Evolutionary conservation across 2,888 invertebrate genomes (phyloP), one percentile per base, ranked within the genome.

Genomic region (Eupelmus urozonus): DNA sequence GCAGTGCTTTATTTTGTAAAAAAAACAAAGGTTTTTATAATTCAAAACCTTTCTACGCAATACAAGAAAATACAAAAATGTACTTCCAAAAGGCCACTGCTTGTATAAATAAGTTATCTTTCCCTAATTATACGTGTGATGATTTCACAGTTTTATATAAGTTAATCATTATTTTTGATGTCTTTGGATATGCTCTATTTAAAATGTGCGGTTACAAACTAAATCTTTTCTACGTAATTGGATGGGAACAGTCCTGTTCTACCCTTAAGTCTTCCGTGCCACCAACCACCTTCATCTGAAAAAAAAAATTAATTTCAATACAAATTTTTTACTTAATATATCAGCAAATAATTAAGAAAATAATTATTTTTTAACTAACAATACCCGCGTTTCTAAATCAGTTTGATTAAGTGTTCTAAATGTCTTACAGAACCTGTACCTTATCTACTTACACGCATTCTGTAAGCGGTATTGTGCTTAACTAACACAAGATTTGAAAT

Each of bases 211-310:
- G 25, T 2, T 16, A n/a, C 16, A 27, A 13, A 29, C 29, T 69
- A 77, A 13, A 90, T 77, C 83, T 88, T 90, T 76, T 90, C 88
- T n/a, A 94, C 92, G 84, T 94, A 94, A 87, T 94, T 94, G 42
- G 92, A 92, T 1, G 94, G 94, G 82, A 94, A 93, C 4, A 94
- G 90, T 7, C 94, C 94, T 78, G 92, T 91, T 82, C 91, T 91
- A 3, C 92, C 92, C 71, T 90, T 88, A 23, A 92, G 83, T 83
- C 90, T 90, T 53, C 94, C 94, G 55, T 90, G 90, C 94, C 94
- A 94, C 94, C 94, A 94, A n/a, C 94, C 94, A 20, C 92, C 91
- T 40, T 92, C 91, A 87, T 94, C 94, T 94, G 42, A 59, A 80
- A 83, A 53, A 73, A 66, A 82, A 59, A 70, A 77, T 20, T 62